Base-by-base conservation (phyloP, 2,888 invertebrate species). In the Anorthoa munda region DNA sequence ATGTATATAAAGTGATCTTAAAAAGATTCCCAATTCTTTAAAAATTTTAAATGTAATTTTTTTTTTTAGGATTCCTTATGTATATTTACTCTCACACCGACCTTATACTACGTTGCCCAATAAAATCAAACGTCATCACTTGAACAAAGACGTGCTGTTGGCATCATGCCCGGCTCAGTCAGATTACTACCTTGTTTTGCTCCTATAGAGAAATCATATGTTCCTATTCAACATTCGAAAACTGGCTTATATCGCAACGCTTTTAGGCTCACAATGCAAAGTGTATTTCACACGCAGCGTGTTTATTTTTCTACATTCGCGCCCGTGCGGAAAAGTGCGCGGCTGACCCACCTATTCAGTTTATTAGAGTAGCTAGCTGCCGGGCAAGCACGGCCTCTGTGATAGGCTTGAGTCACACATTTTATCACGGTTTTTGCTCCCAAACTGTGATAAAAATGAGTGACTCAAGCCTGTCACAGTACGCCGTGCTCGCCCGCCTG, bases 121-220 rank as follows among this genome's bases (percentile, higher is more conserved):
- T 82, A 60, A 77, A 81, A 73, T 72, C 66, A 73, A 81, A 70
- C 70, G 70, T 70, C 81, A 71, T 73, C 67, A 66, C 58, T 68
- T 66, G 72, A 83, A 81, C 84, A 83, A 72, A 75, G 77, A 72
- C 58, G 77, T 70, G 53, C 23, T 55, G 23, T 77, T 82, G 82
- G 78, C 82, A 72, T 12, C 45, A 56, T 68, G 82, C 85, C 85
- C 70, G 48, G 26, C 59, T 72, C 70, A 26, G 64, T 56, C 56
- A 58, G 70, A 81, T 76, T 67, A 72, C 64, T 81, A 65, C 70
- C 84, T 65, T 61, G 76, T 84, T 75, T 81, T 67, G 66, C 58
- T 69, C 18, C 23, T 75, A 50, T 23, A 56, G 31, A 58, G 39
- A 67, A 58, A 80, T 75, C 55, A 73, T 61, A 23, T 53, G 48